Evolutionary conservation across 2,888 invertebrate species (phyloP), one percentile per base, ranked within the genome.

Genomic region (Melanargia galathea): DNA sequence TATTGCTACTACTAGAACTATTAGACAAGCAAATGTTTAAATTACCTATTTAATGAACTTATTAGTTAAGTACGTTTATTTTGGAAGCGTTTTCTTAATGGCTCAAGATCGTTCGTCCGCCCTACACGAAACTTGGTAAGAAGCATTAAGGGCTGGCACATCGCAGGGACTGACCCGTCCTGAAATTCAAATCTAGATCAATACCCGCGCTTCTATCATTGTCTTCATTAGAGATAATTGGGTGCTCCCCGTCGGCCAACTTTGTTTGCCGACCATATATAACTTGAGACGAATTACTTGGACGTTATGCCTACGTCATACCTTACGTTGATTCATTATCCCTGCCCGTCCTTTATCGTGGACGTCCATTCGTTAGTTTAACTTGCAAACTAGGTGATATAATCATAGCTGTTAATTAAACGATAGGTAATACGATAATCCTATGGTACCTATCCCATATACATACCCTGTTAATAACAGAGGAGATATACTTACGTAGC

Each of bases 211-310:
- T 90, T 91, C 90, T 91, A 91, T 92, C 92, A 92, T 92, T 92
- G 92, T 92, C 92, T 91, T 92, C 92, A 92, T 92, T 92, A 92
- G 86, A 86, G 91, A 87, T 92, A 92, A 92, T 92, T 92, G 92
- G 92, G 92, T 92, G 81, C 84, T 89, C 90, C 90, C 86, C 82
- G 81, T 81, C 83, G 86, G 84, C 84, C 85, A 90, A 90, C 86
- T 90, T 89, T 90, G 90, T 90, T 89, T 79, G 82, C 81, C 83
- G 84, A 87, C 52, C 4, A 18, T 51, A 18, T 51, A 52, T 87
- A 90, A 89, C 89, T 90, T 90, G 87, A 89, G 88, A 88, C 89
- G 89, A 88, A 87, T 87, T 87, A 88, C 90, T 89, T 83, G 83
- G 83, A 80, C 80, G 77, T 80, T 79, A 80, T 78, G 75, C 68